phyloP scores from a whole-genome alignment of 2,113 vertebrate genomes.

The Zingel zingel region DNA sequence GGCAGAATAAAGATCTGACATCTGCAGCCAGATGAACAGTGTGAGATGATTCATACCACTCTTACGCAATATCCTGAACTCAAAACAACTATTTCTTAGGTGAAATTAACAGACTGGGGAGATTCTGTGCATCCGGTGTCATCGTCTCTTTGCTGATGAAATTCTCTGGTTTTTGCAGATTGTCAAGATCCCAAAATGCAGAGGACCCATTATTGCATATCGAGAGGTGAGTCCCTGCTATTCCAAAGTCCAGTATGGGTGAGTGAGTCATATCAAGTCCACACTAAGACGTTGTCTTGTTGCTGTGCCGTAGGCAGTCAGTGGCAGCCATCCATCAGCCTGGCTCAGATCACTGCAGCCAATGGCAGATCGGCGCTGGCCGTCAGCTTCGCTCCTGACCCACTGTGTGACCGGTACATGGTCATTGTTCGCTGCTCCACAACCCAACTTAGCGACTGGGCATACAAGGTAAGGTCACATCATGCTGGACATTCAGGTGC shows the following conservation, averaged over 20 bases:
- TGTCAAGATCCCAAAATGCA: conserved; percentile 69
- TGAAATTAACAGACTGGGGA: not conserved
- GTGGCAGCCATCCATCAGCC: conserved; percentile 77
- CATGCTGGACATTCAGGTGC: not conserved
- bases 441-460: rapidly evolving
- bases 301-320: conserved; percentile 67
- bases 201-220: conserved; percentile 69
- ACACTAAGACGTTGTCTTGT: not conserved
- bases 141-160: not conserved
- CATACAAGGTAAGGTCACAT: conserved; percentile 48
- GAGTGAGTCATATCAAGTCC: not conserved
- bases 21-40: not conserved
- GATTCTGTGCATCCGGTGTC: not conserved
- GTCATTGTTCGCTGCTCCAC: conserved; percentile 57
- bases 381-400: conserved; percentile 68
- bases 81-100: not conserved
- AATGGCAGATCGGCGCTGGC: conserved; percentile 24
- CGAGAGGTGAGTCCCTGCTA: conserved; percentile 68
- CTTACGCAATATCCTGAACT: not conserved
- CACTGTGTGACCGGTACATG: conserved; percentile 64
- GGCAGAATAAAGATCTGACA: not conserved
- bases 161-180: conserved; percentile 52
- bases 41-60: not conserved
- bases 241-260: not conserved
- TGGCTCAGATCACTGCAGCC: conserved; percentile 7